Conservation (phyloP, 2,797 vertebrate species). For the Clarias fuscus region DNA sequence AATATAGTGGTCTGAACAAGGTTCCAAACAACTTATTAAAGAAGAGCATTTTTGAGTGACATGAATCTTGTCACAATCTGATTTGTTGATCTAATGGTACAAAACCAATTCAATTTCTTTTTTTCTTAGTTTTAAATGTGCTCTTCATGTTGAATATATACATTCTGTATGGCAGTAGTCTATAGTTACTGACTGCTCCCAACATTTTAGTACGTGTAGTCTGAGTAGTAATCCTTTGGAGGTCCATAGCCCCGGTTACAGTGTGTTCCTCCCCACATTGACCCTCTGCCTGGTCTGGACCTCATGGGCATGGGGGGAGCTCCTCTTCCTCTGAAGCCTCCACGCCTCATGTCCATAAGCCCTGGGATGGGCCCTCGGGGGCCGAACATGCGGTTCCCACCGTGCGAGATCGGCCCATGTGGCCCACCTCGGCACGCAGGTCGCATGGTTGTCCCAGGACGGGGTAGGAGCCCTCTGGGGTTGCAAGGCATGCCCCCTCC, state of each 20-base stretch:
- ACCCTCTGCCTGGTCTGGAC: constrained; percentile 71
- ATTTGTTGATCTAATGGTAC: constrained; percentile 73
- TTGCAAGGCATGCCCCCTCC: constrained; percentile 60
- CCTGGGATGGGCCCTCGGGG: constrained; percentile 64
- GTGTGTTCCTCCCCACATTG: constrained; percentile 67
- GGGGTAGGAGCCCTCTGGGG: constrained; percentile 70
- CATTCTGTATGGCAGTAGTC: constrained; percentile 75
- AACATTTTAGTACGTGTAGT: constrained; percentile 76
- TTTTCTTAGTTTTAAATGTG: constrained; percentile 49
- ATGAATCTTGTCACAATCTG: constrained; percentile 70
- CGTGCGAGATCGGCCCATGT: constrained; percentile 44
- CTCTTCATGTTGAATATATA: constrained; percentile 80
- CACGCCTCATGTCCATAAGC: constrained; percentile 66
- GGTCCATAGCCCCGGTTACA: constrained; percentile 75
- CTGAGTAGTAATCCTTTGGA: constrained; percentile 71
- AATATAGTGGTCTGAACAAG: constrained; percentile 85
- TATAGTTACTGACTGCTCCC: constrained; percentile 60
- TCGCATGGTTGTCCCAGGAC: constrained; percentile 50
- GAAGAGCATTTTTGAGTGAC: constrained; percentile 73
- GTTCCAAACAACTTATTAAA: constrained; percentile 73
- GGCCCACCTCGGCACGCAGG: constrained; percentile 33
- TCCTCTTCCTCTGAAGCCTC: constrained; percentile 71
- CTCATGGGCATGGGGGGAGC: constrained; percentile 66
- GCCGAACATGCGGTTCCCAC: constrained; percentile 63
- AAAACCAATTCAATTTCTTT: constrained; percentile 69